Evolutionary conservation across 2,797 vertebrate genomes (phyloP).

Genomic region (Rhinogobio ventralis): DNA sequence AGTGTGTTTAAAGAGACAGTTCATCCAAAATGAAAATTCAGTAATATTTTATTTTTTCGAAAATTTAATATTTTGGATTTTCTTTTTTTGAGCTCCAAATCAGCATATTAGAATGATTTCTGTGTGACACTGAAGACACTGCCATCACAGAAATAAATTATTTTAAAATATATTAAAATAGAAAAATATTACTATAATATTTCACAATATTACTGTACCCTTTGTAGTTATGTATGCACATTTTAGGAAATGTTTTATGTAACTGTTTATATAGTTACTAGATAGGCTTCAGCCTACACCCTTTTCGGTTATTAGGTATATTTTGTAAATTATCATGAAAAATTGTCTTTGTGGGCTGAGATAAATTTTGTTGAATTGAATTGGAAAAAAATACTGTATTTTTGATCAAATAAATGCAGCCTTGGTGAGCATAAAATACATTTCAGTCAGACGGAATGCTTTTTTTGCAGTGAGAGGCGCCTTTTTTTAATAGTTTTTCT

Average conservation of each 20-base stretch:
- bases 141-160: background rate
- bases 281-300: too few species aligned
- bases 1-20: background rate
- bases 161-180: background rate
- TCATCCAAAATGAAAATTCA: background rate
- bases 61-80: background rate
- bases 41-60: background rate
- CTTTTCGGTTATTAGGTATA: too few species aligned
- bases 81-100: background rate
- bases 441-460: too few species aligned
- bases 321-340: too few species aligned
- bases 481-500: too few species aligned
- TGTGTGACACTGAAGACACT: background rate
- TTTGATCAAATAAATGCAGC: background rate
- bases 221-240: too few species aligned
- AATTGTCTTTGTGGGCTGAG: too few species aligned
- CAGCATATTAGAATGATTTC: background rate
- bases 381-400: too few species aligned
- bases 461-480: too few species aligned
- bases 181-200: background rate
- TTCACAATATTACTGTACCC: background rate
- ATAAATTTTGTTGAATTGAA: background rate
- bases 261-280: too few species aligned
- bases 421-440: background rate
- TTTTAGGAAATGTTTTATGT: too few species aligned